Percentiles rank a stretch among this genome's conserved stretches.
These are phyloP conservation scores for Pachycephala philippinensis DNA, from an alignment of 2,113 vertebrate species.

Conservation along the genomic window DNA sequence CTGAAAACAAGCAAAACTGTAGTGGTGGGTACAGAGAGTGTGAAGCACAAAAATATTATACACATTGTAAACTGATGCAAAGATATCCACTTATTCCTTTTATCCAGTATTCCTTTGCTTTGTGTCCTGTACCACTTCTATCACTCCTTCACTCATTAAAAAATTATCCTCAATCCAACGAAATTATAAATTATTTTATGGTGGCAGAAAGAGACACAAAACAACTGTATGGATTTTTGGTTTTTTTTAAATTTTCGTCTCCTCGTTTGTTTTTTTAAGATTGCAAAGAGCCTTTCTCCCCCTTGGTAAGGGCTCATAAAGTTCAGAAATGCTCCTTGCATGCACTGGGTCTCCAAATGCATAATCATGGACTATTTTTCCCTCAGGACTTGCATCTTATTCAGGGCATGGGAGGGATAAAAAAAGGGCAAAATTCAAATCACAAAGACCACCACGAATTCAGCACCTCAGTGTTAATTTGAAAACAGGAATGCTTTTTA, in stretches of 20 bases:
- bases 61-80: background rate
- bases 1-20: background rate
- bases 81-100: background rate
- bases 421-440: background rate
- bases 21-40: background rate
- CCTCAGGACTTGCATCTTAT: slow-evolving; percentile 1
- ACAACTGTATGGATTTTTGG: background rate
- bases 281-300: background rate
- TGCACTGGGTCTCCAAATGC: background rate
- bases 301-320: background rate
- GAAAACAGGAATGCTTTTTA: slow-evolving; percentile 34
- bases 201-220: background rate
- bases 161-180: background rate
- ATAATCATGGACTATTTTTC: background rate
- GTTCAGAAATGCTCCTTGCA: background rate
- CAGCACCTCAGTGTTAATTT: slow-evolving; percentile 33
- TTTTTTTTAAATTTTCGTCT: background rate
- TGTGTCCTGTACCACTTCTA: background rate
- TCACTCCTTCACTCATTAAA: background rate
- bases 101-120: background rate
- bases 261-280: background rate
- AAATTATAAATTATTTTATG: background rate
- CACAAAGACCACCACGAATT: slow-evolving; percentile 6
- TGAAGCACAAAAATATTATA: background rate
- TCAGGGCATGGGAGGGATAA: background rate